Evolutionary conservation across 2,888 invertebrate genomes (phyloP), one percentile per base, ranked within the genome.

Genomic region (Mythimna albipuncta): DNA sequence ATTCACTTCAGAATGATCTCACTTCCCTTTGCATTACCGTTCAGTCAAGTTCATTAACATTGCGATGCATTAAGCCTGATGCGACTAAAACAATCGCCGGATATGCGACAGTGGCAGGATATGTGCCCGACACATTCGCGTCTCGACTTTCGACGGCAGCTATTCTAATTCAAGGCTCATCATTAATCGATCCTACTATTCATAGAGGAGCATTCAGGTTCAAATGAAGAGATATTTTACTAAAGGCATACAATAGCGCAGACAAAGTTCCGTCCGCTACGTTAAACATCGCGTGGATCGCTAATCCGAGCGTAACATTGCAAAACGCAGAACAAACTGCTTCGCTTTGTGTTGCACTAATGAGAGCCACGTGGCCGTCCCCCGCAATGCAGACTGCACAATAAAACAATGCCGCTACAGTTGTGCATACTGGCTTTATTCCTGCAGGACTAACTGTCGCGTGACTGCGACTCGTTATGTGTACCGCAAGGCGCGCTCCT

Each of bases 381-480:
- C 95, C 96, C 93, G 96, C 96, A 96, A 92, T 96, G 96, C 96
- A 96, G 96, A 89, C 94, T 93, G 93, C 93, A 95, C 95, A 95
- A 95, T 95, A 95, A 95, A 95, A 96, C 95, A 96, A 96, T 95
- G 91, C 92, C 90, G 89, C 91, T 89, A 91, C 93, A 94, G 92
- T 93, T 92, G 92, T 93, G 93, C 93, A 93, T 92, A 93, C 93
- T 89, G 91, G 91, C 94, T 93, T 94, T 94, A 96, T 95, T 94
- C 93, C 93, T 92, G 85, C 91, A 94, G 94, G 93, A 94, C 91
- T 91, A 92, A 93, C 90, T 91, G 93, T 95, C 93, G 95, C 95
- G 94, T 95, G 94, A 94, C 93, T 93, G 83, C 86, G 86, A 89
- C 91, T 92, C 92, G 94, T 94, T 93, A 91, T 88, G 88, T 52